Evolutionary conservation across 2,797 vertebrate genomes (phyloP).

Genomic region (Falco columbarius): DNA sequence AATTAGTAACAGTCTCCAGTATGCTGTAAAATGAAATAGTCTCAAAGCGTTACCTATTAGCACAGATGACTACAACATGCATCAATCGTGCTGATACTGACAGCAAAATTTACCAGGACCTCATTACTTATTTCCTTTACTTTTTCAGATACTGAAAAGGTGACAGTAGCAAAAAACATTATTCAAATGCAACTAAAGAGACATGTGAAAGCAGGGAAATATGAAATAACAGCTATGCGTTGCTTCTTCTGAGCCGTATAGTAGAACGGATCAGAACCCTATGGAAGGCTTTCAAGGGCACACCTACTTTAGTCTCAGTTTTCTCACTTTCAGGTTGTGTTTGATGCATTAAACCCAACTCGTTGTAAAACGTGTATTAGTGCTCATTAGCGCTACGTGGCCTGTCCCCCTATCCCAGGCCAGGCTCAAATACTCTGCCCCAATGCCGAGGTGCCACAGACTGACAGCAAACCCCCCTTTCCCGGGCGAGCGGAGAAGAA

Average conservation of each 20-base stretch:
- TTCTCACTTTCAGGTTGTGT: neutral
- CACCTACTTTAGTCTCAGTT: neutral
- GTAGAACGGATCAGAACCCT: neutral
- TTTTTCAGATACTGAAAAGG: neutral
- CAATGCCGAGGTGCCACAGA: neutral
- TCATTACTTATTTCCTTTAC: neutral
- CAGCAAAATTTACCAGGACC: neutral
- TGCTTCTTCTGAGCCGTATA: neutral
- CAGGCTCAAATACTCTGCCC: neutral
- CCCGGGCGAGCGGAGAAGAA: neutral
- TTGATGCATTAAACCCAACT: fast-evolving
- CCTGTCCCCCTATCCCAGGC: neutral
- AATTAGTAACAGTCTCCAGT: neutral
- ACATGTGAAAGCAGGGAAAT: neutral
- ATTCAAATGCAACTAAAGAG: neutral
- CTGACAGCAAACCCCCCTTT: neutral
- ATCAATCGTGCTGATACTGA: neutral
- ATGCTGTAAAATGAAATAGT: neutral
- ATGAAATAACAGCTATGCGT: neutral
- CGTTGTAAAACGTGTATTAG: fast-evolving
- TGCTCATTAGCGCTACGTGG: neutral
- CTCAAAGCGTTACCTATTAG: neutral
- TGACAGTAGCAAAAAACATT: neutral
- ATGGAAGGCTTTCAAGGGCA: neutral
- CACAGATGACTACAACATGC: neutral